phyloP scores from a whole-genome alignment of 2,113 vertebrate species.

The Entosphenus tridentatus region DNA sequence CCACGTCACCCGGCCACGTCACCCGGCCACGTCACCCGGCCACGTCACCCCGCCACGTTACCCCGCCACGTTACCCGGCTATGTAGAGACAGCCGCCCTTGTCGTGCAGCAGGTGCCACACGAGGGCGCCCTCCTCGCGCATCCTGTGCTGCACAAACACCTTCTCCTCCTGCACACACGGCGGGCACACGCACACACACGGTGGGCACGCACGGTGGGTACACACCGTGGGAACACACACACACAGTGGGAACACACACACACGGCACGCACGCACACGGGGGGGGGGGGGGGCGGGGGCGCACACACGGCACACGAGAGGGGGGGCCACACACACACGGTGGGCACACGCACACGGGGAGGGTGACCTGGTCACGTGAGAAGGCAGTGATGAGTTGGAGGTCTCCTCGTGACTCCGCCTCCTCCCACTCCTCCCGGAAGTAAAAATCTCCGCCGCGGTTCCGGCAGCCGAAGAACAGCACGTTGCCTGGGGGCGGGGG shows the following conservation, averaged over 20 bases:
- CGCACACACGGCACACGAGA: neutral
- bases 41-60: neutral
- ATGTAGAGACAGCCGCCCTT: slow-evolving; percentile 38
- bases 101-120: slow-evolving; percentile 49
- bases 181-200: neutral
- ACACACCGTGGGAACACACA: no score
- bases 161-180: slow-evolving; percentile 42
- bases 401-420: slow-evolving; percentile 22
- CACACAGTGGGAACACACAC: neutral
- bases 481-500: slow-evolving; percentile 28
- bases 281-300: no score
- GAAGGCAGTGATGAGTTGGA: slow-evolving; percentile 59
- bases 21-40: neutral
- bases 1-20: neutral
- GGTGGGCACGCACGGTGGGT: no score
- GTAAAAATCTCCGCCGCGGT: slow-evolving; percentile 52
- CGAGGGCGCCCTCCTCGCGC: slow-evolving; percentile 23
- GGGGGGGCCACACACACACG: neutral
- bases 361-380: slow-evolving; percentile 65
- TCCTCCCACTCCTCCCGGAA: slow-evolving; percentile 50
- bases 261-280: neutral
- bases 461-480: slow-evolving; percentile 69
- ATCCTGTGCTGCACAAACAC: slow-evolving; percentile 71
- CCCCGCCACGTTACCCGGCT: slow-evolving; percentile 33
- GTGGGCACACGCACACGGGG: neutral